Conservation (phyloP, 1,140 invertebrate species). For the Zaprionus ghesquierei region DNA sequence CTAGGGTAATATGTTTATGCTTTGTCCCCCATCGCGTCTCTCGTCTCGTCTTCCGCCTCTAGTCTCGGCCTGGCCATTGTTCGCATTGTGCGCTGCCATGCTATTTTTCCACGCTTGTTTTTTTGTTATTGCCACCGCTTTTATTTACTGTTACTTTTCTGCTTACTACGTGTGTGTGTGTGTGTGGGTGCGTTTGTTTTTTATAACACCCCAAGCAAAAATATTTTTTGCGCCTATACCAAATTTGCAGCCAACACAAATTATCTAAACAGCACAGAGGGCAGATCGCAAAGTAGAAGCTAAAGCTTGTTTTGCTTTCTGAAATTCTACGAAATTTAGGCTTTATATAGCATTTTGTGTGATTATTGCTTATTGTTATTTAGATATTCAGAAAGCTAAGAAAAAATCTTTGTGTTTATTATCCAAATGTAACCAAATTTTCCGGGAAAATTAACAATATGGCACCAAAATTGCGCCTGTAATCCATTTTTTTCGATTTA, state of each 20-base stretch:
- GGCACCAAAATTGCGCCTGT: too few species aligned
- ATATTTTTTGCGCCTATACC: constrained; percentile 27
- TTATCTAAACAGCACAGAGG: constrained; percentile 21
- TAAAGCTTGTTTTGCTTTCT: not conserved
- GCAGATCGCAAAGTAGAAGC: not conserved
- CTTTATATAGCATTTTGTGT: not conserved
- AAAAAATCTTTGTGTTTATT: too few species aligned
- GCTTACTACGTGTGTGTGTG: not conserved
- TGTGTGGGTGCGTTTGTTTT: not conserved
- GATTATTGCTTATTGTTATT: not conserved
- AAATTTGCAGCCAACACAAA: constrained; percentile 30
- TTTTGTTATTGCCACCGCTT: constrained; percentile 15
- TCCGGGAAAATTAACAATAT: too few species aligned
- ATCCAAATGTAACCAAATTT: too few species aligned
- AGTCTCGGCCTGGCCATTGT: not conserved
- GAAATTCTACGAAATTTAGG: too few species aligned
- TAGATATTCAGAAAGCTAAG: too few species aligned
- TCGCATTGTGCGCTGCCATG: constrained; percentile 5
- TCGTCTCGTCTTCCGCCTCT: too few species aligned
- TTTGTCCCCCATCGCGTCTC: constrained; percentile 1
- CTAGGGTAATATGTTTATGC: constrained; percentile 63
- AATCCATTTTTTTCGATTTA: too few species aligned
- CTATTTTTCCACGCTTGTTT: not conserved
- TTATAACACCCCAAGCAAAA: constrained; percentile 22
- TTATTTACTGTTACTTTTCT: constrained; percentile 7